phyloP scores from a whole-genome alignment of 2,888 invertebrate genomes.

The Amblyjoppa fuscipennis region DNA sequence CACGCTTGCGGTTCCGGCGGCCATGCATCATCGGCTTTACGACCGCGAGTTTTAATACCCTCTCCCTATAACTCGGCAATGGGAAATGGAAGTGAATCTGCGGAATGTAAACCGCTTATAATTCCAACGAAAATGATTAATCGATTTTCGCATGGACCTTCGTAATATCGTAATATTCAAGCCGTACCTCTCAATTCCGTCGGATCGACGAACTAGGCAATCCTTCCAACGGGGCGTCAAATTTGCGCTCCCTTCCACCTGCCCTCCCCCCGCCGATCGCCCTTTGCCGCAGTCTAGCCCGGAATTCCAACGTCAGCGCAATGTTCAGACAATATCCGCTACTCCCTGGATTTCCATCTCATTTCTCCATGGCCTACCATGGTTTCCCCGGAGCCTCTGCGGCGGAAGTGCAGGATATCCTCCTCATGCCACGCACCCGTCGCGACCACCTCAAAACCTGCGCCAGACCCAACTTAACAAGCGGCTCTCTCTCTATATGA shows the following conservation, averaged over 20 bases:
- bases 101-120: constrained; percentile 21
- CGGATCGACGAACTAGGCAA: neutral
- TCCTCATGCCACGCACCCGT: neutral
- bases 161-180: constrained; percentile 16
- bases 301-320: constrained; percentile 50
- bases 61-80: neutral
- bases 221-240: constrained; percentile 22
- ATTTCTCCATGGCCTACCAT: constrained; percentile 50
- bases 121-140: constrained; percentile 6
- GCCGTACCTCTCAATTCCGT: constrained; percentile 16
- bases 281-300: constrained; percentile 1
- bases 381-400: constrained; percentile 35
- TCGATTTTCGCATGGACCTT: constrained; percentile 26
- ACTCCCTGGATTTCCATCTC: constrained; percentile 35
- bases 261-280: neutral
- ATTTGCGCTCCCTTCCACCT: constrained; percentile 13
- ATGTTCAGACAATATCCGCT: constrained; percentile 51
- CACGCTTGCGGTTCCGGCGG: neutral
- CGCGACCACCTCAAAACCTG: constrained; percentile 27
- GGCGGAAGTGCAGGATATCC: constrained; percentile 44
- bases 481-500: constrained; percentile 14
- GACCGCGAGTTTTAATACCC: constrained; percentile 7
- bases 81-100: constrained; percentile 1
- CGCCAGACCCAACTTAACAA: constrained; percentile 36
- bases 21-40: neutral